Percentiles rank a stretch among this genome's conserved stretches.
Conservation (phyloP, 2,797 vertebrate species). For the Poeciliopsis paucimaculata region DNA sequence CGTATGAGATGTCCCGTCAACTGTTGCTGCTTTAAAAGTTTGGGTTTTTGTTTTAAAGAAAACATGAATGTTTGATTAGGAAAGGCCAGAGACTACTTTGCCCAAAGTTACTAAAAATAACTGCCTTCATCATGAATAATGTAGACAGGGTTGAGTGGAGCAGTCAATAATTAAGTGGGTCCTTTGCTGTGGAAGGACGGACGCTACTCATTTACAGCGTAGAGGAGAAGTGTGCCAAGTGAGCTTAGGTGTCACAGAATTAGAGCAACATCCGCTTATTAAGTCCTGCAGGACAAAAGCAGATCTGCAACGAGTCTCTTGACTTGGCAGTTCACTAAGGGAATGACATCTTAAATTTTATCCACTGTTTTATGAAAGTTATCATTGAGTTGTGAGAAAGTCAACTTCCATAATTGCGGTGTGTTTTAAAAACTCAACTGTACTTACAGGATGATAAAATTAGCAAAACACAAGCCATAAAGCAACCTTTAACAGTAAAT, state of each 20-base stretch:
- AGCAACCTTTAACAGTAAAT: background rate
- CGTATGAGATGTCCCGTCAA: background rate
- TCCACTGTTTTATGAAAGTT: background rate
- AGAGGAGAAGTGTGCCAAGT: constrained; percentile 62
- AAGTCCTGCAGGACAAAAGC: background rate
- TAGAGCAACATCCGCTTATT: constrained; percentile 45
- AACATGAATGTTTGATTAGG: constrained; percentile 57
- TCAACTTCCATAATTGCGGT: background rate
- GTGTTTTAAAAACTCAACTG: background rate
- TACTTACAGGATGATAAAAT: background rate
- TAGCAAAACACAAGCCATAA: background rate
- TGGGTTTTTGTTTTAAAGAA: background rate
- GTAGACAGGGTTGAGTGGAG: constrained; percentile 74
- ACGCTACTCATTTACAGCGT: constrained; percentile 70
- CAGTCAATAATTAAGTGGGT: constrained; percentile 86
- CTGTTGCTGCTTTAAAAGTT: background rate
- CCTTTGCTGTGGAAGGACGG: constrained; percentile 77
- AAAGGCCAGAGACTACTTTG: constrained; percentile 59
- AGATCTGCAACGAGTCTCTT: background rate
- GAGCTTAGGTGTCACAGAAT: constrained; percentile 60
- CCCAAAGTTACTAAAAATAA: constrained; percentile 82
- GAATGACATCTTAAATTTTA: background rate
- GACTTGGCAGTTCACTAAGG: background rate
- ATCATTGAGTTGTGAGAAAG: background rate
- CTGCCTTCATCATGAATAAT: constrained; percentile 81